Evolutionary conservation across 2,797 vertebrate species (phyloP), one percentile per base, ranked within the genome.

Genomic region (Tauraco hartlaubi): DNA sequence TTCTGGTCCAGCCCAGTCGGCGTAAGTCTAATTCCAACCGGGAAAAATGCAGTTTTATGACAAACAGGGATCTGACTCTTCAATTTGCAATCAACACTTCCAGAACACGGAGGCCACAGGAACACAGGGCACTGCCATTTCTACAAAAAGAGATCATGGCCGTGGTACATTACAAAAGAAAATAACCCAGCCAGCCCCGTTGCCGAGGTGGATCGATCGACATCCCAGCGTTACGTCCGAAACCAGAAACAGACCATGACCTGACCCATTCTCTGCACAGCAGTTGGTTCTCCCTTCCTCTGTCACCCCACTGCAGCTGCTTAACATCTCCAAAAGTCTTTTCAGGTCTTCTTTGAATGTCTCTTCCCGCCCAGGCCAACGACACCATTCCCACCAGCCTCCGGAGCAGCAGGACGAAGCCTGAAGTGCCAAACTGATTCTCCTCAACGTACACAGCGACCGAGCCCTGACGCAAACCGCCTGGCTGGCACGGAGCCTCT

Each of bases 371-470:
- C 13, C 20, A 2, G 64, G 76, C 51, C 92, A 86, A 51, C 0
- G 0, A 76, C 37, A 54, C 14, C 48, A 90, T 58, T 88, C 87
- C 76, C 82, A 62, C 48, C 9, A 79, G 82, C 46, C 80, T 72
- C 52, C 3, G 9, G 67, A 90, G 48, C 55, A 91, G 90, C 84
- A 80, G 44, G 69, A 94, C 33, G 62, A 81, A 88, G 62, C 76
- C 63, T 66, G 59, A 72, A 91, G 79, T 66, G 82, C 92, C 91
- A 94, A 82, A 88, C 12, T 39, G 77, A 49, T 84, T 84, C 73
- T 80, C 35, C 62, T 90, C 91, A 51, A 72, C 78, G 66, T 2
- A 68, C 62, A 29, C 54, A 78, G 62, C 37, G 76, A 64, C 28
- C 0, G 4, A 94, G 67, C 43, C 43, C 89, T 91, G 79, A 41